Evolutionary conservation across 2,888 invertebrate species (phyloP).

Genomic region (Abscondita cerata): DNA sequence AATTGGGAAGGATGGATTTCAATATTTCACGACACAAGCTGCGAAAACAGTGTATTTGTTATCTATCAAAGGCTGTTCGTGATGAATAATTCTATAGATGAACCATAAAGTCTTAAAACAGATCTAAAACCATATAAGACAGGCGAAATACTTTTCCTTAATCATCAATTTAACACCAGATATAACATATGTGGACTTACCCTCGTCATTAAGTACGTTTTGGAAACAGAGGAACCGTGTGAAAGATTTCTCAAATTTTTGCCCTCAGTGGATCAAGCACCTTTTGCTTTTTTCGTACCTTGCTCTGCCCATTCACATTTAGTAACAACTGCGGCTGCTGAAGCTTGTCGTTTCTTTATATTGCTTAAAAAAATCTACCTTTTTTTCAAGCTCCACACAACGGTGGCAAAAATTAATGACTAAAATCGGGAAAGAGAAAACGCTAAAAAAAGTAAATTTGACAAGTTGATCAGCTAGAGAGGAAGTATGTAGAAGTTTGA

Average conservation of each 20-base stretch:
- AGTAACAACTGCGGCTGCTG: too few relatives aligned
- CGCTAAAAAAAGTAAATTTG: too few relatives aligned
- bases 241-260: neutral
- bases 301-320: too few relatives aligned
- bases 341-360: too few relatives aligned
- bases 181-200: neutral
- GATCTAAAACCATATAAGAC: neutral
- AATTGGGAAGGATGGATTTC: too few relatives aligned
- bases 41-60: too few relatives aligned
- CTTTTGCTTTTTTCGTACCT: neutral
- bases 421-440: too few relatives aligned
- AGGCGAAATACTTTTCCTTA: neutral
- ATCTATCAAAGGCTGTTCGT: neutral
- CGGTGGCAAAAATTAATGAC: neutral
- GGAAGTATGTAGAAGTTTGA: neutral
- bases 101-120: too few relatives aligned
- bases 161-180: neutral
- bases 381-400: too few relatives aligned
- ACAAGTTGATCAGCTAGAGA: neutral
- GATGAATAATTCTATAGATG: neutral
- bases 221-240: too few relatives aligned
- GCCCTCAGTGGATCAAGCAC: neutral
- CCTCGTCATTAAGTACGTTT: neutral
- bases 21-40: too few relatives aligned
- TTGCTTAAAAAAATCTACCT: too few relatives aligned